Evolutionary conservation across 2,888 invertebrate genomes (phyloP).

Genomic region (Lampropteryx suffumata): DNA sequence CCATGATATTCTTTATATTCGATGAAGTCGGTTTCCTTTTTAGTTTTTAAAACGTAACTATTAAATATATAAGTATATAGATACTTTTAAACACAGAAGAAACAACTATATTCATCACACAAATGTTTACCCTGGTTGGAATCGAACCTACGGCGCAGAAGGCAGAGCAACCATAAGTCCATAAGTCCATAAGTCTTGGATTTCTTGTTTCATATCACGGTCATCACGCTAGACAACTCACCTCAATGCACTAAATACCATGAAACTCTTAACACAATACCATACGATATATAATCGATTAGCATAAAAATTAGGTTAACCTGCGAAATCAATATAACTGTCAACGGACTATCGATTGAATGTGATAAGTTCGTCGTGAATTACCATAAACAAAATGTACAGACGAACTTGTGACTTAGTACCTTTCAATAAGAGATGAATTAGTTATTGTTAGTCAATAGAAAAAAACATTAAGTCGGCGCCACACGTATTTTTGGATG

Average conservation of each 20-base stretch:
- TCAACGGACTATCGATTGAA: conserved; percentile 46
- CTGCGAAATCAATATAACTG: conserved; percentile 54
- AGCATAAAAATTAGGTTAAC: conserved; percentile 40
- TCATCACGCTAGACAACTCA: conserved; percentile 49
- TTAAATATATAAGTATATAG: no score
- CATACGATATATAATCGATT: conserved; percentile 35
- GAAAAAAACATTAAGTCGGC: background rate
- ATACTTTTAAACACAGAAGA: no score
- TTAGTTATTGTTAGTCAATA: background rate
- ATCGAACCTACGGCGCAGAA: no score
- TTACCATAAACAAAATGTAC: background rate
- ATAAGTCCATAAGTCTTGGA: no score
- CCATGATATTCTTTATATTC: no score
- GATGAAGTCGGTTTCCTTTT: no score
- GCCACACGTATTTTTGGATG: conserved; percentile 5
- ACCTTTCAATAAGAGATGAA: background rate
- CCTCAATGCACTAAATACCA: conserved; percentile 12
- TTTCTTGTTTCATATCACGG: conserved; percentile 41
- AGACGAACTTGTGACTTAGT: conserved; percentile 7
- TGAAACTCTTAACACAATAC: conserved; percentile 33
- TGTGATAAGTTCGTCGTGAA: conserved; percentile 28
- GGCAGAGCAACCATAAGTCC: no score
- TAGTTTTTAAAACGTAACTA: no score
- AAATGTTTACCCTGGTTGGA: no score
- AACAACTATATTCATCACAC: no score